Evolutionary conservation across 1,140 invertebrate species (phyloP).

Genomic region (silkworm (Bombyx mori)): DNA sequence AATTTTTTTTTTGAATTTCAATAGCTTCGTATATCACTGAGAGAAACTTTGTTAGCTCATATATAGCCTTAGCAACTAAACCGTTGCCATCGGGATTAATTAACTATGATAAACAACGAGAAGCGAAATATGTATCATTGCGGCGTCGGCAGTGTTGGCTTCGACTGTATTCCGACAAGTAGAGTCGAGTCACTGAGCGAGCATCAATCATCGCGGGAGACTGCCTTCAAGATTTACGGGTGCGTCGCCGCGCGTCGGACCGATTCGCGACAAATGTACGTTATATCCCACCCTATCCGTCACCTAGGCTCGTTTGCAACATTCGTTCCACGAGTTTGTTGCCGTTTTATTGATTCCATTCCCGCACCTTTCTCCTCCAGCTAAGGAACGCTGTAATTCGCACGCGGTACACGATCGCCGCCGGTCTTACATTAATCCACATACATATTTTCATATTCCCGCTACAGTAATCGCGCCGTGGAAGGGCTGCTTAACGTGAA

Average conservation of each 20-base stretch:
- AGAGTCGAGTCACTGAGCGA: constrained; percentile 22
- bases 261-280: constrained; percentile 29
- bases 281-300: constrained; percentile 8
- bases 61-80: constrained; percentile 27
- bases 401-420: constrained; percentile 24
- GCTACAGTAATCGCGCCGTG: constrained; percentile 27
- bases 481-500: constrained; percentile 30
- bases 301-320: constrained; percentile 4
- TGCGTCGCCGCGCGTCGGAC: constrained; percentile 14
- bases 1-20: no score
- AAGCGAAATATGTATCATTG: constrained; percentile 29
- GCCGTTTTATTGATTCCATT: constrained; percentile 24
- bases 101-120: constrained; percentile 24
- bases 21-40: no score
- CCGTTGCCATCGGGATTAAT: constrained; percentile 36
- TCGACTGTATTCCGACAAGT: constrained; percentile 21
- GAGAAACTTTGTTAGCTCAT: constrained; percentile 12
- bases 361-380: constrained; percentile 20
- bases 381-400: constrained; percentile 25
- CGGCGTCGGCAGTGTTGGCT: background rate
- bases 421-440: constrained; percentile 27
- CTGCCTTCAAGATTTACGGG: constrained; percentile 24
- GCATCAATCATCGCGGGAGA: constrained; percentile 40
- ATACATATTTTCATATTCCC: constrained; percentile 38
- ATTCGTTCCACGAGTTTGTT: constrained; percentile 9